Evolutionary conservation across 2,113 vertebrate species (phyloP), one percentile per base, ranked within the genome.

Genomic region (Cariama cristata): DNA sequence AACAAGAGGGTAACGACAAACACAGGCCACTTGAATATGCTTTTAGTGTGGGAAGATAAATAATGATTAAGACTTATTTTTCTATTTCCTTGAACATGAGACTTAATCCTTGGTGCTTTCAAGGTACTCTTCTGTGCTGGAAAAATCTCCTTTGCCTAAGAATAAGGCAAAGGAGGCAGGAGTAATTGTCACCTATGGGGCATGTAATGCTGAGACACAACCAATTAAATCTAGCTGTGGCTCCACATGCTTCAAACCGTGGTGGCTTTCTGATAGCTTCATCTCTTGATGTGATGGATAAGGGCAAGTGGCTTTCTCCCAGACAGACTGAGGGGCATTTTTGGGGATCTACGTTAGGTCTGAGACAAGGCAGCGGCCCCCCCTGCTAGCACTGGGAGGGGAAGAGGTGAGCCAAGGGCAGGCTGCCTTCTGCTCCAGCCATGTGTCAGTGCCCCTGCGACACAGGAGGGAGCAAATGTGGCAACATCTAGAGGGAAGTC

Each of bases 311-410:
- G 22, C 19, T 55, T 84, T 87, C 38, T 47, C 44, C 8, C 17
- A 47, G 53, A 32, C 24, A 58, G 27, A 17, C 22, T 14, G 16
- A 21, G 12, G 6, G 9, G 9, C 6, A 21, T 40, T 67, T 90
- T 5, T 2, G 68, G 19, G 19, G 26, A 14, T 52, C 50, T 42
- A 0, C 2, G 2, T 8, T 30, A 49, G 24, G 23, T 35, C 8
- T 49, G 35, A 42, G 15, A 33, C 20, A 50, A 33, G 58, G 12
- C 42, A 59, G 32, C 26, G 56, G 16, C 27, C 15, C 32, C 7
- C 5, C 0, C 3, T 38, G 5, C 19, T 42, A 32, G 23, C 9
- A 5, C 18, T 16, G 30, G 24, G 9, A 81, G 28, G 28, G 18
- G 22, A 47, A 27, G 11, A n/a, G 13, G 30, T 1, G 3, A 79